phyloP scores from a whole-genome alignment of 2,888 invertebrate species.

The Agrotis exclamationis region DNA sequence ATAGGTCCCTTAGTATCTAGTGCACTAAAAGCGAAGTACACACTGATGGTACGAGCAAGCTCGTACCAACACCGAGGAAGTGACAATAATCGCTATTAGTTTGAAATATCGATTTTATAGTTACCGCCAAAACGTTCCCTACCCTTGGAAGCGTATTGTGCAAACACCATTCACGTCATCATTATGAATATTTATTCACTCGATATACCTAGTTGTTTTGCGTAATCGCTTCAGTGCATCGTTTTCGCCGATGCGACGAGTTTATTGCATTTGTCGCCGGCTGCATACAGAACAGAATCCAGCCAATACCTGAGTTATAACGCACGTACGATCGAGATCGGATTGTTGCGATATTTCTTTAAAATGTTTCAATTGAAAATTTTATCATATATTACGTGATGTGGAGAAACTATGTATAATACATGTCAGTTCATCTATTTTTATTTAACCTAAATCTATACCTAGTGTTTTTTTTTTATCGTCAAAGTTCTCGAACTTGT shows the following conservation, averaged over 20 bases:
- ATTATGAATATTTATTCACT: slow-evolving; percentile 51
- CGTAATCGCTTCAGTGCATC: slow-evolving; percentile 60
- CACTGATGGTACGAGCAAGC: slow-evolving; percentile 39
- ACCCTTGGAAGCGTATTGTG: slow-evolving; percentile 43
- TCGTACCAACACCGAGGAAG: slow-evolving; percentile 46
- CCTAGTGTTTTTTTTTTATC: neutral
- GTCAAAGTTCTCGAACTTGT: no score
- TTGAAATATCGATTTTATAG: slow-evolving; percentile 52
- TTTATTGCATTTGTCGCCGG: slow-evolving; percentile 63
- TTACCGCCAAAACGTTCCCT: slow-evolving; percentile 32
- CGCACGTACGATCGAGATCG: slow-evolving; percentile 16
- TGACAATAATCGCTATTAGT: slow-evolving; percentile 50
- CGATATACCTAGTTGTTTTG: slow-evolving; percentile 43
- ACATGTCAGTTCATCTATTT: neutral
- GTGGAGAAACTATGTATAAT: neutral
- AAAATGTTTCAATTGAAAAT: slow-evolving; percentile 13
- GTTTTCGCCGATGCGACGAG: slow-evolving; percentile 54
- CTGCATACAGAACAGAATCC: slow-evolving; percentile 67
- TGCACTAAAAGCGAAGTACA: slow-evolving; percentile 27
- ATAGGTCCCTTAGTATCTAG: neutral
- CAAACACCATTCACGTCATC: slow-evolving; percentile 26
- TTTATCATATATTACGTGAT: neutral
- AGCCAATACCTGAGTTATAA: slow-evolving; percentile 53
- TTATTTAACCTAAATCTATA: no score
- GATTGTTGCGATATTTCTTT: slow-evolving; percentile 22